Evolutionary conservation across 2,113 vertebrate genomes (phyloP).

Genomic region (Mus pahari): DNA sequence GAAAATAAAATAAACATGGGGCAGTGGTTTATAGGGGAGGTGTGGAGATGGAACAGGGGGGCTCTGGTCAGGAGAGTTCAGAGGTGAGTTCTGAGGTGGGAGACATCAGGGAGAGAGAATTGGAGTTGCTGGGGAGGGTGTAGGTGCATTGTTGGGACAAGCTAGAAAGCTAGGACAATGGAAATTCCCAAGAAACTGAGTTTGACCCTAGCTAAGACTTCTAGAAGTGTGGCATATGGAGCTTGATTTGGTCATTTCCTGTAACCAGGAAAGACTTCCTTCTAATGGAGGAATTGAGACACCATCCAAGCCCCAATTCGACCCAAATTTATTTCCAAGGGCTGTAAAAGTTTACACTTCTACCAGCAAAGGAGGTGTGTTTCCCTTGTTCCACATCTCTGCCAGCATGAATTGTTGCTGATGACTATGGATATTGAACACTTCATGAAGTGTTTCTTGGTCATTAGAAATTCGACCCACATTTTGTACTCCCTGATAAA

Average conservation of each 20-base stretch:
- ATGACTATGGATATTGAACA: too few species aligned
- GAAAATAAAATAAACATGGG: background rate
- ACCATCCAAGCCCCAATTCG: background rate
- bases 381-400: too few species aligned
- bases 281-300: background rate
- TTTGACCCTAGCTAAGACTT: background rate
- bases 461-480: background rate
- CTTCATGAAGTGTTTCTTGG: too few species aligned
- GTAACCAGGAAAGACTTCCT: background rate
- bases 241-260: background rate
- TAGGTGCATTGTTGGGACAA: background rate
- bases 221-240: background rate
- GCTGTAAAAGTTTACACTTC: too few species aligned
- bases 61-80: background rate
- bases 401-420: too few species aligned
- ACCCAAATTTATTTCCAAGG: background rate
- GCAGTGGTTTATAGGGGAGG: too few species aligned
- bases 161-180: background rate
- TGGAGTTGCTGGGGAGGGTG: too few species aligned
- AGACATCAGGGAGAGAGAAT: too few species aligned
- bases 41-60: background rate
- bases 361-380: too few species aligned
- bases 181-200: background rate
- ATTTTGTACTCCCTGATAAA: background rate
- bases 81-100: too few species aligned